A percentile compares a stretch with the other conserved stretches of the same genome.
Conservation (phyloP, 2,888 invertebrate species). For the Molanna angustata region DNA sequence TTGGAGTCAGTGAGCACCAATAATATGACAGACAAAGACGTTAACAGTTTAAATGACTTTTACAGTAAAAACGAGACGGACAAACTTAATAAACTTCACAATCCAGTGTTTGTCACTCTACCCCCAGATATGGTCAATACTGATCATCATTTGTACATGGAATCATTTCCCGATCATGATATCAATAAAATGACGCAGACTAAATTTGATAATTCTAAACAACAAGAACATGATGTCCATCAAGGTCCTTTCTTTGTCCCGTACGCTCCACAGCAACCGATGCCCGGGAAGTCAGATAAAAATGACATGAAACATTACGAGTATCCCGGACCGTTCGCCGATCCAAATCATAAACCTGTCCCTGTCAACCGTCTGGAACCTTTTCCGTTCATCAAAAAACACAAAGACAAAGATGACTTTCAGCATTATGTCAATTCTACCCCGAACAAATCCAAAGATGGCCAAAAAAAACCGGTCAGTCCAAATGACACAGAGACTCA, state of each 20-base stretch:
- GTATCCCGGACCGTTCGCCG: constrained; percentile 32
- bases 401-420: constrained; percentile 28
- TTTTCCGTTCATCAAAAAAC: constrained; percentile 32
- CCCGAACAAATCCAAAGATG: constrained; percentile 21
- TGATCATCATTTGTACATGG: constrained; percentile 29
- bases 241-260: constrained; percentile 18
- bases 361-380: constrained; percentile 27
- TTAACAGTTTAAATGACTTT: constrained; percentile 15
- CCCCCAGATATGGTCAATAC: constrained; percentile 30
- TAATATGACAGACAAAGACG: constrained; percentile 10
- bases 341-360: constrained; percentile 29
- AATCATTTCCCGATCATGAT: constrained; percentile 27
- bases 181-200: constrained; percentile 12
- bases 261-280: constrained; percentile 8
- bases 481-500: constrained; percentile 19
- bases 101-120: constrained; percentile 30
- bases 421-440: constrained; percentile 15
- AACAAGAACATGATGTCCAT: constrained; percentile 15
- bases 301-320: constrained; percentile 28
- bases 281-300: constrained; percentile 21
- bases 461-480: constrained; percentile 16
- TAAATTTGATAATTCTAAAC: constrained; percentile 12
- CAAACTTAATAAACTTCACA: constrained; percentile 23
- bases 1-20: constrained; percentile 11
- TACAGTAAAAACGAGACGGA: constrained; percentile 27